Percentiles rank a stretch among this genome's conserved stretches.
phyloP scores from a whole-genome alignment of 2,888 invertebrate species.

The Andrena trimmerana region DNA sequence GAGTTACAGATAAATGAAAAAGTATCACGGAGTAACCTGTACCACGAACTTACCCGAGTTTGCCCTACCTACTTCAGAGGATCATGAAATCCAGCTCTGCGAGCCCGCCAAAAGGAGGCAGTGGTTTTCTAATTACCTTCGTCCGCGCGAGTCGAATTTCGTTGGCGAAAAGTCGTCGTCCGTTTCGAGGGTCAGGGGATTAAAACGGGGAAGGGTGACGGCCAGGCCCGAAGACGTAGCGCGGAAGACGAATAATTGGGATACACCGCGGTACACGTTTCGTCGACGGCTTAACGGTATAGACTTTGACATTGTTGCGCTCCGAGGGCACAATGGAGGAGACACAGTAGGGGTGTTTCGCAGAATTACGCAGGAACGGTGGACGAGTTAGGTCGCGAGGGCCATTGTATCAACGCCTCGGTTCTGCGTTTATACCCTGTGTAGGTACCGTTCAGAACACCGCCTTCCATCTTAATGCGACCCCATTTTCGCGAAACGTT shows the following conservation, averaged over 20 bases:
- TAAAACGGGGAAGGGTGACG: neutral
- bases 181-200: neutral
- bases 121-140: neutral
- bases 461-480: conserved; percentile 57
- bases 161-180: neutral
- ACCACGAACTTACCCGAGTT: too few species aligned
- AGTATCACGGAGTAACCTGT: too few species aligned
- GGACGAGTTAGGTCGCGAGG: conserved; percentile 66
- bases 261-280: conserved; percentile 53
- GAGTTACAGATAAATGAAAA: too few species aligned
- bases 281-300: conserved; percentile 68
- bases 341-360: conserved; percentile 70
- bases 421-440: conserved; percentile 46
- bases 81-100: too few species aligned
- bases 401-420: conserved; percentile 59
- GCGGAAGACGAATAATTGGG: conserved; percentile 64
- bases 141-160: neutral
- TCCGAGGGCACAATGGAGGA: conserved; percentile 63
- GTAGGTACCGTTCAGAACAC: conserved; percentile 47
- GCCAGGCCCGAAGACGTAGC: conserved; percentile 27
- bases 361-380: conserved; percentile 66
- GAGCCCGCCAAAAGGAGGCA: too few species aligned
- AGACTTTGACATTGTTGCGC: conserved; percentile 69
- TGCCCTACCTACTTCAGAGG: too few species aligned
- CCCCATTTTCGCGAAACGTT: conserved; percentile 54